Conservation (phyloP, 2,113 vertebrate genomes). For the Setophaga petechia region DNA sequence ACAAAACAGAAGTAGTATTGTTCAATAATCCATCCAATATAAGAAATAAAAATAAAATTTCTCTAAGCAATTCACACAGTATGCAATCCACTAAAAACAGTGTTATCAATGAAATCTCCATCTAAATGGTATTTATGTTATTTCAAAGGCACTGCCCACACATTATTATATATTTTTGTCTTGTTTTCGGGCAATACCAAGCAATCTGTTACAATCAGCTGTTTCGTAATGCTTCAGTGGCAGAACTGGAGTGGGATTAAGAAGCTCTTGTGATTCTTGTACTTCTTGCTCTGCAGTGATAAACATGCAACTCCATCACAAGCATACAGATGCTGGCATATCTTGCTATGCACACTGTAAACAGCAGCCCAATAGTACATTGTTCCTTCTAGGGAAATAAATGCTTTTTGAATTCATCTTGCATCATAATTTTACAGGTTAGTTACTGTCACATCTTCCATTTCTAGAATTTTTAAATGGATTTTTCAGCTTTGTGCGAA, state of each 20-base stretch:
- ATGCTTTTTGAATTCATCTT: neutral
- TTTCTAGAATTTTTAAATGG: neutral
- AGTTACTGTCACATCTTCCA: neutral
- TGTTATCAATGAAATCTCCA: constrained; percentile 9
- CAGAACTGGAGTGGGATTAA: constrained; percentile 52
- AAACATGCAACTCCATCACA: constrained; percentile 14
- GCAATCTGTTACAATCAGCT: constrained; percentile 54
- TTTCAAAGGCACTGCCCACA: neutral
- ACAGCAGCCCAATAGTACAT: neutral
- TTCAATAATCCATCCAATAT: neutral
- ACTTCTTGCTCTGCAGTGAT: constrained; percentile 35
- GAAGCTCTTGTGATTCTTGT: constrained; percentile 5
- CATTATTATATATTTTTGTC: neutral
- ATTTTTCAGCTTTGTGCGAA: neutral
- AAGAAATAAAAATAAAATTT: neutral
- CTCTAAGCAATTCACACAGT: neutral
- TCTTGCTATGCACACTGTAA: neutral
- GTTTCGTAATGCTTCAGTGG: constrained; percentile 25
- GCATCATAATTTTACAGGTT: neutral
- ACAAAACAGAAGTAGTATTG: neutral
- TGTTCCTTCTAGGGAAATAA: neutral
- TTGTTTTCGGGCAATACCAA: constrained; percentile 16
- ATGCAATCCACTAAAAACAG: neutral
- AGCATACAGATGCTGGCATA: neutral
- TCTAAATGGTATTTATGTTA: neutral